phyloP scores from a whole-genome alignment of 30 jellyfish, hydroid and myxozoan genomes.

The Catostylus mosaicus region DNA sequence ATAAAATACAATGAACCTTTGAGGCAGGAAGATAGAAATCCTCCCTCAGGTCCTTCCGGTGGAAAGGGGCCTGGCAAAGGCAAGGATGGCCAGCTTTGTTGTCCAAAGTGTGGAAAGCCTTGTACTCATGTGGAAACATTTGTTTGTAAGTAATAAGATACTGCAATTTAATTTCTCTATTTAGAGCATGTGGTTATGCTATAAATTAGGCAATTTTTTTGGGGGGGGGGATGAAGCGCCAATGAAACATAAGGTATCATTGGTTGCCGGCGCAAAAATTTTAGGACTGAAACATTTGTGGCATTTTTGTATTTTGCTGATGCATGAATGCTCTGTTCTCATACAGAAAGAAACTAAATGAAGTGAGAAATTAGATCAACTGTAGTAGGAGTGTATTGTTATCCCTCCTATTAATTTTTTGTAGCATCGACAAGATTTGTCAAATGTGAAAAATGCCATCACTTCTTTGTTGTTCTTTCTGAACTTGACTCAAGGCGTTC shows the following conservation, averaged over 20 bases:
- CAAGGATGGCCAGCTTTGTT: slow-evolving; percentile 89
- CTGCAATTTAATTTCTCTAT: no score
- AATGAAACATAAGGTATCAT: no score
- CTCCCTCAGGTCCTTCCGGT: slow-evolving; percentile 71
- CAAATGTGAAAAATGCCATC: slow-evolving; percentile 98
- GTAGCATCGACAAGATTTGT: slow-evolving; percentile 97
- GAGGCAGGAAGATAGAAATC: slow-evolving; percentile 42
- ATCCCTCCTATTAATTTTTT: background rate
- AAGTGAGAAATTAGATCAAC: no score
- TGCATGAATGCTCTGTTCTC: no score
- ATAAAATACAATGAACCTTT: slow-evolving; percentile 6
- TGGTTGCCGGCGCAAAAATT: no score
- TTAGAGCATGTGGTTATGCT: no score
- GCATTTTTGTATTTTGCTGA: no score
- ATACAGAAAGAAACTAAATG: no score
- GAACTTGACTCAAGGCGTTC: slow-evolving; percentile 96
- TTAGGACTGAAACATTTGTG: no score
- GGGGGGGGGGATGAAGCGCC: no score
- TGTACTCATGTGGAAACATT: slow-evolving; percentile 98
- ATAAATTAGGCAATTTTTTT: no score
- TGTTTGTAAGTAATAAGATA: slow-evolving; percentile 93
- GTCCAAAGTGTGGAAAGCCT: slow-evolving; percentile 99
- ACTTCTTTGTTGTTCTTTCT: slow-evolving; percentile 96
- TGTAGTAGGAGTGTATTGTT: no score
- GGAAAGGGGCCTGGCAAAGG: slow-evolving; percentile 87